Base-by-base conservation (phyloP, 2,113 vertebrate genomes). In the Rattus rattus region DNA sequence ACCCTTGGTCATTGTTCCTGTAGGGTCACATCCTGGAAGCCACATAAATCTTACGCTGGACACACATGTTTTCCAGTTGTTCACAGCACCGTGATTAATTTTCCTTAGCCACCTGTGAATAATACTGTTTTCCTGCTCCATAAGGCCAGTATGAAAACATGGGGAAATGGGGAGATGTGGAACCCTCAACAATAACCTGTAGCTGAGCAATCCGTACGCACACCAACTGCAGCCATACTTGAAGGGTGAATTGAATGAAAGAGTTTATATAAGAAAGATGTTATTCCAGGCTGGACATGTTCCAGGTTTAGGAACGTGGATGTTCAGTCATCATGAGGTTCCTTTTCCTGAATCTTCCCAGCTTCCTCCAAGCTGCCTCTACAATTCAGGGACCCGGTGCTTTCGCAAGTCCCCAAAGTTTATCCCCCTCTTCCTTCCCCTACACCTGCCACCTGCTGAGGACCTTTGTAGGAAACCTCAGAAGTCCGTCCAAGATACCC, bases 1-100 rank as follows among this genome's bases (percentile, higher is more conserved):
- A 9, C 16, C n/a, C 61, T 4, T 30, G 69, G 56, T 56, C 84
- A 56, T 43, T 59, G 61, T 96, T 95, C 84, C n/a, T 13, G 0
- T 26, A 20, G 65, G 87, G 30, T 86, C 47, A 69, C 28, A 94
- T 90, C 79, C 61, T 20, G 28, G 85, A 93, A 94, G 49, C n/a
- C 90, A 93, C 90, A 54, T 39, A 52, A 83, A 72, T 59, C 90
- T 88, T 67, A 1, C 39, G 11, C 84, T 67, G 70, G 63, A 54
- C 59, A 94, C 73, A 73, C 76, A 54, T 33, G 54, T 73, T 77
- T 85, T 88, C 94, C 85, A 54, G 69, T 77, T 54, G 20, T 93
- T 89, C 36, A 24, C 6, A 67, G 83, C 36, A 12, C 47, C 30
- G 1, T 85, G 22, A 24, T 85, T 80, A 39, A 75, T 90, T 73